Percentiles rank a stretch among this genome's conserved stretches.
Evolutionary conservation across 2,797 vertebrate genomes (phyloP).

Genomic region (Anisognathus igniventris): DNA sequence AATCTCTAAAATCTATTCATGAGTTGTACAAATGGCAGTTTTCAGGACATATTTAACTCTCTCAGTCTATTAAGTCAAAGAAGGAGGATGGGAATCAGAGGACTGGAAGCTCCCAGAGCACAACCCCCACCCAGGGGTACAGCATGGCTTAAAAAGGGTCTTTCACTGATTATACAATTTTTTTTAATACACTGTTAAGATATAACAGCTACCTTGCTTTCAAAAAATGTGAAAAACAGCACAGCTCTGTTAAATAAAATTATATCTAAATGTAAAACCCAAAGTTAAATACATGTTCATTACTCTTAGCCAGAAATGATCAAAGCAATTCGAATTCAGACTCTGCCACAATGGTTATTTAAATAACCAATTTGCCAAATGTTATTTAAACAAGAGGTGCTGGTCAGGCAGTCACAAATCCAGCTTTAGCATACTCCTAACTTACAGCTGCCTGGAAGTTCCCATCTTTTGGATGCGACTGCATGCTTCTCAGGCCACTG

Average conservation of each 20-base stretch:
- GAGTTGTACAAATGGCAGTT: conserved; percentile 34
- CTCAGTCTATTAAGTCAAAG: not conserved
- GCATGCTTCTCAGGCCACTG: not conserved
- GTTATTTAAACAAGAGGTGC: not conserved
- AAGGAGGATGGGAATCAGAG: not conserved
- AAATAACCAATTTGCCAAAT: not conserved
- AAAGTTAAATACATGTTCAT: not conserved
- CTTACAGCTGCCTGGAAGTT: not conserved
- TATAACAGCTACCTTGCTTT: not conserved
- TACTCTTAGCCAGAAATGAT: not conserved
- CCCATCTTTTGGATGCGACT: not conserved
- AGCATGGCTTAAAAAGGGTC: not conserved
- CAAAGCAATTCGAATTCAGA: not conserved
- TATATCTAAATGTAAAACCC: not conserved
- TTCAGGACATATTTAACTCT: conserved; percentile 29
- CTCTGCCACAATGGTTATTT: not conserved
- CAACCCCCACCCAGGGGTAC: not conserved
- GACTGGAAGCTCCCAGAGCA: not conserved
- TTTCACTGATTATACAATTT: not conserved
- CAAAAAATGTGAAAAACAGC: not conserved
- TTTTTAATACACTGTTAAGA: not conserved
- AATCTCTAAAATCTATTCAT: conserved; percentile 36
- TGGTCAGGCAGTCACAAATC: not conserved
- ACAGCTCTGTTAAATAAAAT: not conserved
- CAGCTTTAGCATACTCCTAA: not conserved